Conservation (phyloP, 2,113 vertebrate species). For the Pomatostomus ruficeps region DNA sequence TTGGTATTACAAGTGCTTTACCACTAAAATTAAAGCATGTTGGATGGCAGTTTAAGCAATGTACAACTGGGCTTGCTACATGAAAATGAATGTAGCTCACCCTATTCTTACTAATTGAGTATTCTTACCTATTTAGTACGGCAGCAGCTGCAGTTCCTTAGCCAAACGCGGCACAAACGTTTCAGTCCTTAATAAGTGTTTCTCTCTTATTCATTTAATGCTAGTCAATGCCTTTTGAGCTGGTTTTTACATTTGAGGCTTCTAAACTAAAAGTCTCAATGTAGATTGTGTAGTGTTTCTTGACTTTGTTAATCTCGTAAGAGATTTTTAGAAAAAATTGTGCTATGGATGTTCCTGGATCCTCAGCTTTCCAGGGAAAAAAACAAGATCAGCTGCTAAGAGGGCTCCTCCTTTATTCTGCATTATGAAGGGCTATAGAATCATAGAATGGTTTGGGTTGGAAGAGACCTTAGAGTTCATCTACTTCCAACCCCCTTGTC, state of each 20-base stretch:
- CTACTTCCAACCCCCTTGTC: background rate
- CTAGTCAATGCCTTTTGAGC: background rate
- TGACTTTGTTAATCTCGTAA: background rate
- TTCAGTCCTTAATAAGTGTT: background rate
- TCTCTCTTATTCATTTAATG: background rate
- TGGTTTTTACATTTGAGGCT: background rate
- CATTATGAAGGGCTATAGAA: background rate
- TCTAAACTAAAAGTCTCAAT: background rate
- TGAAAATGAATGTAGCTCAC: background rate
- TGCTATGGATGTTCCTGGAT: background rate
- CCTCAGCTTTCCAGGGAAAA: background rate
- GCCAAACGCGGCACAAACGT: background rate
- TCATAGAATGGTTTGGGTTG: background rate
- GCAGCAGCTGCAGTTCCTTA: background rate
- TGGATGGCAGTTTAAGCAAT: background rate
- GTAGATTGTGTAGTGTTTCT: rapidly evolving
- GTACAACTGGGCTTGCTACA: background rate
- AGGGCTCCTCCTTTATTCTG: background rate
- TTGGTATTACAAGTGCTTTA: background rate
- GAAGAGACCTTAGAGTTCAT: background rate
- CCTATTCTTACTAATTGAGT: background rate
- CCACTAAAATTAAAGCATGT: background rate
- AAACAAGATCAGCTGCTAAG: background rate
- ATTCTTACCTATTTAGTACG: too few relatives aligned
- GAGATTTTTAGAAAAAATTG: background rate